Conservation (phyloP, 2,797 vertebrate species). For the Scomberomorus guttatus region DNA sequence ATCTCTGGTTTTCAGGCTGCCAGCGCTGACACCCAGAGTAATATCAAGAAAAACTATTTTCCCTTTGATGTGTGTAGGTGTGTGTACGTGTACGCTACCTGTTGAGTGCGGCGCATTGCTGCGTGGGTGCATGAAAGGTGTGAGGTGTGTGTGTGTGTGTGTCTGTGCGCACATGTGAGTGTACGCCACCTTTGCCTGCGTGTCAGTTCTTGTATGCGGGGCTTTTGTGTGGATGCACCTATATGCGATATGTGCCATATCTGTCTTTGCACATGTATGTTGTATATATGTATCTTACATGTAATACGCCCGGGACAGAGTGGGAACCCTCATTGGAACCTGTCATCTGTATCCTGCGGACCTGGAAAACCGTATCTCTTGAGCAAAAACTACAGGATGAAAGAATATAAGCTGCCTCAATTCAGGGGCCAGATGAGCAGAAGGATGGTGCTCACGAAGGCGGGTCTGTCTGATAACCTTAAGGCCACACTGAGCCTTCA, state of each 20-base stretch:
- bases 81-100: not conserved
- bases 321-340: conserved; percentile 17
- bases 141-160: not conserved
- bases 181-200: not conserved
- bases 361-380: conserved; percentile 21
- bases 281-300: not conserved
- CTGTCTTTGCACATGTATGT: not conserved
- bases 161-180: not conserved
- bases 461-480: not conserved
- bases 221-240: not conserved
- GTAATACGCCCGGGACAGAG: conserved; percentile 9
- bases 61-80: conserved; percentile 51
- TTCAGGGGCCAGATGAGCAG: not conserved
- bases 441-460: not conserved
- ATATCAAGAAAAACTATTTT: conserved; percentile 64
- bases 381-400: not conserved
- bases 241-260: not conserved
- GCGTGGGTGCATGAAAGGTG: conserved; percentile 42
- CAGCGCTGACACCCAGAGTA: conserved; percentile 40
- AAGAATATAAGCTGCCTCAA: not conserved
- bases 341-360: conserved; percentile 39
- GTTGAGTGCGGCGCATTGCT: conserved; percentile 32
- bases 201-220: not conserved
- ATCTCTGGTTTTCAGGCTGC: conserved; percentile 42
- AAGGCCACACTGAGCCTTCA: not conserved